Evolutionary conservation across 2,797 vertebrate genomes (phyloP), one percentile per base, ranked within the genome.

Genomic region (Platyrinchus mystaceus): DNA sequence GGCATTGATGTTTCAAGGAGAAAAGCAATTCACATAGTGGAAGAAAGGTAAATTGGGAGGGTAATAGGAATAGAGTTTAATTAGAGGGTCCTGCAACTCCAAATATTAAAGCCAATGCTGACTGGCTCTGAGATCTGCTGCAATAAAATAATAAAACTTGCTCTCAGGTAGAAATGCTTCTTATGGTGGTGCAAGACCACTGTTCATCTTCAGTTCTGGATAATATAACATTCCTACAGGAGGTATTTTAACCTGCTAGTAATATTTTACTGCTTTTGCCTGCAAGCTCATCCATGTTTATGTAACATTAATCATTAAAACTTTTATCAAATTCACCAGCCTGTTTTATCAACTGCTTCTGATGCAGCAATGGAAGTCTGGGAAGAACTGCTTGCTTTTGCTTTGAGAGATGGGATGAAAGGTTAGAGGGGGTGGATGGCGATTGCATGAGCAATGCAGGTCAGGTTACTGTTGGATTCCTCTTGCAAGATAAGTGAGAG

Each of bases 401-500:
- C 82, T 91, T 62, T 95, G 92, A 95, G 90, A 76, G 81, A 87
- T 94, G 89, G 46, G 75, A 90, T 89, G 66, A 92, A 95, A 95
- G 93, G 92, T 93, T 92, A 89, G 81, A 92, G 84, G 78, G 52
- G 59, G 63, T 89, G 88, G 85, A 93, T 93, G 91, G 95, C 46
- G 88, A 96, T 94, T 93, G 95, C 94, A 93, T 97, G 97, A 98
- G 94, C 96, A 90, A 91, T 89, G 91, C 90, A 95, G 96, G 95
- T 97, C 97, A 95, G 95, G 96, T 95, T 96, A 96, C 96, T 94
- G 93, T 97, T 96, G 95, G 97, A 97, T 97, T 97, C 94, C 81
- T 96, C 89, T 95, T 95, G 92, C 95, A 95, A 97, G 97, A 97
- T 98, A 98, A 97, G 94, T 97, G 96, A 95, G 95, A 93, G 89